Evolutionary conservation across 2,888 invertebrate species (phyloP).

Genomic region (Hypena proboscidalis): DNA sequence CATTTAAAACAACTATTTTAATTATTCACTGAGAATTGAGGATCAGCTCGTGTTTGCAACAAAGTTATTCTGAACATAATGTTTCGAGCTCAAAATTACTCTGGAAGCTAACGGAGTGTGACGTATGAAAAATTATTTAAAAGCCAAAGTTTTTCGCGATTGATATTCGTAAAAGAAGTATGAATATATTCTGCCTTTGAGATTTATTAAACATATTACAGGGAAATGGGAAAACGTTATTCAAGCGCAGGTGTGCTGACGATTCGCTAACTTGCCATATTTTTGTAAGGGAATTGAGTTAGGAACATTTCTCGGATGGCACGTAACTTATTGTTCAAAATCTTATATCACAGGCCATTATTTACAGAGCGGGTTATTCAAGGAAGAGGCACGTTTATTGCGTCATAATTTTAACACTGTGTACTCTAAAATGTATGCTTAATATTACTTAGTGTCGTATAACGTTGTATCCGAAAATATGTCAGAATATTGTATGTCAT

Average conservation of each 20-base stretch:
- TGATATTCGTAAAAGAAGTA: slow-evolving; percentile 59
- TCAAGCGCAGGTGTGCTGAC: slow-evolving; percentile 82
- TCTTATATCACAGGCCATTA: slow-evolving; percentile 42
- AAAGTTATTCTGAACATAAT: slow-evolving; percentile 48
- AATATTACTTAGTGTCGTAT: slow-evolving; percentile 23
- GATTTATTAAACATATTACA: slow-evolving; percentile 81
- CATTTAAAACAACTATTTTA: slow-evolving; percentile 66
- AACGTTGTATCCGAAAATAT: slow-evolving; percentile 14
- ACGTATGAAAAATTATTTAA: slow-evolving; percentile 35
- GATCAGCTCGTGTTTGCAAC: slow-evolving; percentile 51
- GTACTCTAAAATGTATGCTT: slow-evolving; percentile 22
- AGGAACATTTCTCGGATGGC: slow-evolving; percentile 36
- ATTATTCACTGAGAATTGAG: slow-evolving; percentile 62
- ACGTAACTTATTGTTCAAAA: slow-evolving; percentile 45
- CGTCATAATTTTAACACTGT: slow-evolving; percentile 40
- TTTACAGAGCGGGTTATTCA: slow-evolving; percentile 38
- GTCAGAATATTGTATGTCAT: not conserved
- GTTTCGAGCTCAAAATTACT: slow-evolving; percentile 27
- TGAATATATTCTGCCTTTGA: slow-evolving; percentile 72
- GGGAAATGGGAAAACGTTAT: slow-evolving; percentile 76
- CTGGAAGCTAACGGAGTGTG: slow-evolving; percentile 20
- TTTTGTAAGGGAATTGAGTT: slow-evolving; percentile 76
- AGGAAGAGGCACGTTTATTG: slow-evolving; percentile 35
- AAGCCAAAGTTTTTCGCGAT: slow-evolving; percentile 42
- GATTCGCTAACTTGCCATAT: slow-evolving; percentile 82